Conservation (phyloP, 2,113 vertebrate genomes). For the Electrona antarctica region DNA sequence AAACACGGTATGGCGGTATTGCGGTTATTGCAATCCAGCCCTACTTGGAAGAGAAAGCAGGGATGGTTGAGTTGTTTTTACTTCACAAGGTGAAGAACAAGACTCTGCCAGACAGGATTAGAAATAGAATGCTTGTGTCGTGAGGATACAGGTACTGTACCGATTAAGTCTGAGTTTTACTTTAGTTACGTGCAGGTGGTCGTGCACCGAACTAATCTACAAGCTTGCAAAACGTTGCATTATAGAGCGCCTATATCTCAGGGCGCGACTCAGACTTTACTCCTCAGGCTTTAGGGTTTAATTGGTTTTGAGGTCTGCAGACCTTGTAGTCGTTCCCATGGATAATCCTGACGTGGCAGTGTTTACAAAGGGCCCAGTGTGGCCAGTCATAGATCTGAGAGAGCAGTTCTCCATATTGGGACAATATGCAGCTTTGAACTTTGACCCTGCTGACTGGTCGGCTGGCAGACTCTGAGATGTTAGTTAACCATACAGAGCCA, state of each 20-base stretch:
- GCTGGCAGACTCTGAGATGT: conserved; percentile 26
- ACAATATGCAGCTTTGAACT: conserved; percentile 70
- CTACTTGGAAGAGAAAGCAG: not conserved
- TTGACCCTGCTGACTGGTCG: conserved; percentile 60
- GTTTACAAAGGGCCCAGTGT: conserved; percentile 71
- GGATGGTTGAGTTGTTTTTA: not conserved
- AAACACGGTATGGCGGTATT: too few relatives aligned
- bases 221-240: too few relatives aligned
- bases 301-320: conserved; percentile 34
- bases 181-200: too few relatives aligned
- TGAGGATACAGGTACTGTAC: not conserved
- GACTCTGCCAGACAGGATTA: not conserved
- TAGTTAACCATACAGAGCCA: conserved; percentile 51
- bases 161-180: too few relatives aligned
- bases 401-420: conserved; percentile 68
- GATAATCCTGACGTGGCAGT: conserved; percentile 52
- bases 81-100: conserved; percentile 6
- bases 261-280: too few relatives aligned
- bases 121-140: conserved; percentile 25
- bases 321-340: conserved; percentile 37
- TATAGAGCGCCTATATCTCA: too few relatives aligned
- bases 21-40: too few relatives aligned
- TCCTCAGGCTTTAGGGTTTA: too few relatives aligned
- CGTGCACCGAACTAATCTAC: too few relatives aligned
- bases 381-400: conserved; percentile 61